Evolutionary conservation across 2,113 vertebrate genomes (phyloP).

Genomic region (Phaetusa simplex): DNA sequence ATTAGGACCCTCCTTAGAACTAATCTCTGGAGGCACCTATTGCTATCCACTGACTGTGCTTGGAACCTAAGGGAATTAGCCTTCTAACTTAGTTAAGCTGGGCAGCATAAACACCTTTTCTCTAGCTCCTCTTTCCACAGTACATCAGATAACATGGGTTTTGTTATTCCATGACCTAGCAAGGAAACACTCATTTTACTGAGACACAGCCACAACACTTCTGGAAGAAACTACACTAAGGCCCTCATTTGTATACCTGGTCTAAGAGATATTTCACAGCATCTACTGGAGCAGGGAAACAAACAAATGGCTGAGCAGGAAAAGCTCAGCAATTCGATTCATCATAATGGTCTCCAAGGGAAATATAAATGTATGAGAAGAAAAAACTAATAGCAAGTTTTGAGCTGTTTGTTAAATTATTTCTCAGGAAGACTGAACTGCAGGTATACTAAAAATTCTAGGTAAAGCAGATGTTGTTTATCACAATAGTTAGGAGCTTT

Average conservation of each 20-base stretch:
- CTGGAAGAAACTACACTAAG: background rate
- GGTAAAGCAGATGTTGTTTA: background rate
- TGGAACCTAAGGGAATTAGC: background rate
- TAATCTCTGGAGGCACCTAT: background rate
- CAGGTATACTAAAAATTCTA: background rate
- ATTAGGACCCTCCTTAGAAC: background rate
- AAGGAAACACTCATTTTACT: background rate
- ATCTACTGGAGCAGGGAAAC: background rate
- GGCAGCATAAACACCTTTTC: background rate
- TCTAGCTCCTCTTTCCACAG: background rate
- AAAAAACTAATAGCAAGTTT: background rate
- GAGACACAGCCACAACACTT: background rate
- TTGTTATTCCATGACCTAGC: background rate
- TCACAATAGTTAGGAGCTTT: background rate
- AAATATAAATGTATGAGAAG: background rate
- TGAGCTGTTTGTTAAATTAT: background rate
- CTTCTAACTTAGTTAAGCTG: background rate
- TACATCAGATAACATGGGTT: background rate
- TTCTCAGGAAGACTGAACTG: background rate
- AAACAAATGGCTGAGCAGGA: background rate
- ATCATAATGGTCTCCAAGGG: background rate
- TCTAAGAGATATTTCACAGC: background rate
- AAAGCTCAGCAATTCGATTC: background rate
- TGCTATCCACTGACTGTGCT: background rate
- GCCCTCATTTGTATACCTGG: too few species aligned